Evolutionary conservation across 2,797 vertebrate genomes (phyloP).

Genomic region (Halcyon smyrnensis): DNA sequence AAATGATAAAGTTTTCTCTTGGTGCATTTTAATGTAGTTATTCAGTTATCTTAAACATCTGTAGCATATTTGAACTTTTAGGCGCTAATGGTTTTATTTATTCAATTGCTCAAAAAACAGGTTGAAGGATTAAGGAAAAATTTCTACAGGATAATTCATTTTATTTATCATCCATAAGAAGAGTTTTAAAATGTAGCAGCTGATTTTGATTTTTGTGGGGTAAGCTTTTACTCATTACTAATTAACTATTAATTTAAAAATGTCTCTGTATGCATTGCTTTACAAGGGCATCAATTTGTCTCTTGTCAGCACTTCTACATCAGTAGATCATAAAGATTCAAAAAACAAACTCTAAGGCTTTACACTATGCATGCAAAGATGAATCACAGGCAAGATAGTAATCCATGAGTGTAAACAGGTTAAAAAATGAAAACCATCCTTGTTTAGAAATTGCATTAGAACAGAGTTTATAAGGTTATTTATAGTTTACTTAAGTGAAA

Average conservation of each 20-base stretch:
- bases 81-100: conserved; percentile 54
- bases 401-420: conserved; percentile 16
- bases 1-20: conserved; percentile 36
- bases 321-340: not conserved
- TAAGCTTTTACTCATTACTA: conserved; percentile 14
- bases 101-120: conserved; percentile 43
- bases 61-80: conserved; percentile 47
- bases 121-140: not conserved
- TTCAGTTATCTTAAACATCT: conserved; percentile 32
- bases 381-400: conserved; percentile 1
- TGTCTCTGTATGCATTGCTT: not conserved
- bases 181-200: conserved; percentile 38
- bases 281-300: not conserved
- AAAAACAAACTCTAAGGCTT: not conserved
- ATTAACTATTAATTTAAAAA: conserved; percentile 34
- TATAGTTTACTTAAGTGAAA: not conserved
- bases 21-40: conserved; percentile 41
- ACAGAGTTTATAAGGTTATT: not conserved
- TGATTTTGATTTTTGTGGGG: conserved; percentile 64
- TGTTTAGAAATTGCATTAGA: not conserved
- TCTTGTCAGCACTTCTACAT: not conserved
- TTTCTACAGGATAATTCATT: not conserved
- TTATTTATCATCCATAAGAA: conserved; percentile 25
- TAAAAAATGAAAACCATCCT: not conserved
- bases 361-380: conserved; percentile 44